Base-by-base conservation (phyloP, 30 jellyfish, hydroid and myxozoan genomes). In the Turritopsis rubra region DNA sequence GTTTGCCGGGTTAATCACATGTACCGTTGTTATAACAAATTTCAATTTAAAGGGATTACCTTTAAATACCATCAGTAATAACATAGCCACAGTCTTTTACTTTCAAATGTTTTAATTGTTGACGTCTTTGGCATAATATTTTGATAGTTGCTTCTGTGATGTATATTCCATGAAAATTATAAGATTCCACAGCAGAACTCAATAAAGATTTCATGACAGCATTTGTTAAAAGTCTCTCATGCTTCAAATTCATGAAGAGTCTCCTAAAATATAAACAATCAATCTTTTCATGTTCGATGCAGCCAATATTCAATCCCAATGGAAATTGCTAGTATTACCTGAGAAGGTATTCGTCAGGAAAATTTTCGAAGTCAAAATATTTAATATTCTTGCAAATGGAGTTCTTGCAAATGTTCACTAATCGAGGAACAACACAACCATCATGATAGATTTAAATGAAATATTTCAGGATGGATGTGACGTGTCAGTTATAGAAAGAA, bases 261-360 rank as follows among this genome's bases (percentile, higher is more conserved):
- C 72, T 84, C 66, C 95, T 87, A 79, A 13, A 29, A 72, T 21
- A 60, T n/a, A 70, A n/a, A 66, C 26, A 66, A 0, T 4, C 17
- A 80, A 53, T n/a, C n/a, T n/a, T n/a, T n/a, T n/a, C n/a, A n/a
- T 60, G 21, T 18, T 18, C 20, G 73, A 60, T 18, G 18, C n/a
- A 60, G 20, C 18, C 73, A n/a, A n/a, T 18, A 41, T 41, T 13
- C 60, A 41, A 41, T 41, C 60, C 60, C 13, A 13, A 13, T 3
- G 5, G 60, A 41, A 41, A 41, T 5, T 41, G 13, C 60, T 41
- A 41, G 13, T 13, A 5, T 1, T 80, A 87, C 95, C 79, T 81
- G 54, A 87, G 79, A 28, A 87, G 52, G 72, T 16, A 87, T 21
- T 76, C 84, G 22, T 87, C 95, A 41, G 95, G 95, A 66, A 87